These are phyloP conservation scores for Luidia sarsii DNA, from an alignment of 53 echinoderm and acorn worm species.

Conservation along the genomic window DNA sequence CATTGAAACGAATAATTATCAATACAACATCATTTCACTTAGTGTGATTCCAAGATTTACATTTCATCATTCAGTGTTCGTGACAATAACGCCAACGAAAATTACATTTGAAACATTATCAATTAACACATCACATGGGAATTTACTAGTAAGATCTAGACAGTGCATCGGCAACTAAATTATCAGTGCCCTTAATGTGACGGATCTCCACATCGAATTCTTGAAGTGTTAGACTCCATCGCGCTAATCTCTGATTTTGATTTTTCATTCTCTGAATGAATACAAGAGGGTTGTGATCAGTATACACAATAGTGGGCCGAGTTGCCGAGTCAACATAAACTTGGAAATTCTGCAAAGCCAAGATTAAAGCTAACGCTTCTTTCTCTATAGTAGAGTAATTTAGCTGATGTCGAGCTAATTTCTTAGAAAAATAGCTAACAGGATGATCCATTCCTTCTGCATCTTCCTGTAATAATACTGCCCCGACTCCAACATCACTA, in stretches of 20 bases:
- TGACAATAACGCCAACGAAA: too few species aligned
- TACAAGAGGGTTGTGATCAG: constrained; percentile 48
- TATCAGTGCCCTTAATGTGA: constrained; percentile 65
- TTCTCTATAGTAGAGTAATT: constrained; percentile 74
- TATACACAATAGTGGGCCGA: constrained; percentile 8
- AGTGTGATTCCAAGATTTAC: too few species aligned
- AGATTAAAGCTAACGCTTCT: too few species aligned
- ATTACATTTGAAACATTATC: too few species aligned
- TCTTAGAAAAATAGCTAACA: constrained; percentile 56
- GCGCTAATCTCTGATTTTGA: constrained; percentile 24
- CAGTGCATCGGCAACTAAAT: constrained; percentile 65
- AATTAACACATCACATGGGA: too few species aligned
- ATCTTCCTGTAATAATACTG: constrained; percentile 39
- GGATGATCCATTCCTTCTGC: constrained; percentile 7
- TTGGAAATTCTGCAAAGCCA: constrained; percentile 61
- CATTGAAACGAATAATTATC: too few species aligned
- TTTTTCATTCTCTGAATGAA: constrained; percentile 52
- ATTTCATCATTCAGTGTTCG: too few species aligned
- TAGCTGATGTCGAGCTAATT: constrained; percentile 42
- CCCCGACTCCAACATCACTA: constrained; percentile 29
- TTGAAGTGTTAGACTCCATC: constrained; percentile 59
- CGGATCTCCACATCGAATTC: constrained; percentile 45
- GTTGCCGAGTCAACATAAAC: constrained; percentile 24
- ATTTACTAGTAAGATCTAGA: too few species aligned
- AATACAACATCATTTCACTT: too few species aligned